Evolutionary conservation across 2,888 invertebrate species (phyloP).

Genomic region (Cerceris ruficornis): DNA sequence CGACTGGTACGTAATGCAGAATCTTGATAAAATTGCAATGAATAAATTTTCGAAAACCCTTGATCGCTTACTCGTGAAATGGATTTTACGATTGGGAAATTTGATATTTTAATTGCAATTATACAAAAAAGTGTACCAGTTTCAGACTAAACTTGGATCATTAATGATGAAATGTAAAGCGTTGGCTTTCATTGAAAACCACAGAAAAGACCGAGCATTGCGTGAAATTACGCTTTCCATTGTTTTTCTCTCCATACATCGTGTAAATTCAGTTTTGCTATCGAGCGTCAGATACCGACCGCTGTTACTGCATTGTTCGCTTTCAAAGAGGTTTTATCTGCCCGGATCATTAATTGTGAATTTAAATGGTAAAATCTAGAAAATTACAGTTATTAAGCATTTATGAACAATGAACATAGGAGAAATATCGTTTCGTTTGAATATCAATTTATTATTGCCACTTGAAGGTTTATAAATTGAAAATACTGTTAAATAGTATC

Average conservation of each 20-base stretch:
- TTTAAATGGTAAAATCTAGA: not conserved
- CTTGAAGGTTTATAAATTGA: too few species aligned
- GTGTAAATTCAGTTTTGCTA: not conserved
- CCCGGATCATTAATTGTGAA: not conserved
- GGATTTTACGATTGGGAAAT: slow-evolving; percentile 19
- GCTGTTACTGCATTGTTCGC: slow-evolving; percentile 3
- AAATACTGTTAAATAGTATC: too few species aligned
- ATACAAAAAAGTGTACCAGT: not conserved
- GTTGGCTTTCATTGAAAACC: not conserved
- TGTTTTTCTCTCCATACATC: not conserved
- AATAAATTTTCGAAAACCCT: not conserved
- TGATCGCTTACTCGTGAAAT: slow-evolving; percentile 25
- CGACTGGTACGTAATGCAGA: not conserved
- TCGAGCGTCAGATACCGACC: not conserved
- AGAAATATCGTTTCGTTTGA: not conserved
- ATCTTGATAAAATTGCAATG: not conserved
- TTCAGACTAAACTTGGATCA: not conserved
- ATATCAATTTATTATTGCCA: not conserved
- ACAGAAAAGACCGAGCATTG: not conserved
- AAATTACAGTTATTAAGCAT: not conserved
- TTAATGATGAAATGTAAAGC: not conserved
- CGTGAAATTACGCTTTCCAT: slow-evolving; percentile 4
- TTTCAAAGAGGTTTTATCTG: not conserved
- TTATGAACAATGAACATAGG: not conserved
- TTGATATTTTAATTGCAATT: not conserved